Percentiles rank a stretch among this genome's conserved stretches.
Evolutionary conservation across 2,888 invertebrate genomes (phyloP).

Genomic region (Epinotia nisella): DNA sequence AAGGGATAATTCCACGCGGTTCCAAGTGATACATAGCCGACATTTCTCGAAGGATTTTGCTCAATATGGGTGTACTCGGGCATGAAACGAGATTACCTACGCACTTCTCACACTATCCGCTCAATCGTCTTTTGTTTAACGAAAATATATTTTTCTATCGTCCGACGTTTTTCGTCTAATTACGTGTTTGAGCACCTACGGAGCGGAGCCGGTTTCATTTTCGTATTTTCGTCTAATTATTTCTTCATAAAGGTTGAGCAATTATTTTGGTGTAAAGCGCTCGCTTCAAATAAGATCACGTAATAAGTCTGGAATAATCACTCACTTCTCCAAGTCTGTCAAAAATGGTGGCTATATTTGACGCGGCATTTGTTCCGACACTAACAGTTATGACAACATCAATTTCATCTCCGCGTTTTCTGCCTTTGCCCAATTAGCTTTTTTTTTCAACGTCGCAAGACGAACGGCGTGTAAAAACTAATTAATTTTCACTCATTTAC

Average conservation of each 20-base stretch:
- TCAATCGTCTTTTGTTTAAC: conserved; percentile 36
- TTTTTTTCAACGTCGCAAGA: conserved; percentile 62
- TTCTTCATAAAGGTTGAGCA: conserved; percentile 1
- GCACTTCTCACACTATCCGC: conserved; percentile 44
- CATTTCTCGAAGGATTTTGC: conserved; percentile 42
- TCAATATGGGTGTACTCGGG: conserved; percentile 47
- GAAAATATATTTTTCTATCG: conserved; percentile 24
- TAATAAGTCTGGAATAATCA: background rate
- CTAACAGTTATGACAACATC: conserved; percentile 53
- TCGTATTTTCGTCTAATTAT: conserved; percentile 6
- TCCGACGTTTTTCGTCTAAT: conserved; percentile 16
- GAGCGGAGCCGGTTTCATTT: background rate
- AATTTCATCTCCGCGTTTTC: conserved; percentile 60
- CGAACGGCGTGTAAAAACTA: conserved; percentile 62
- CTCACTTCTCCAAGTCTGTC: background rate
- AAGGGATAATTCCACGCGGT: conserved; percentile 45
- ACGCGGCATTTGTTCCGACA: conserved; percentile 27
- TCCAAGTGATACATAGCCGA: conserved; percentile 47
- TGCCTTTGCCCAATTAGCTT: conserved; percentile 65
- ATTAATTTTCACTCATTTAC: conserved; percentile 76
- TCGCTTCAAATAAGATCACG: background rate
- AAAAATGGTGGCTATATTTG: conserved; percentile 7
- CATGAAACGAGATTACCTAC: conserved; percentile 56
- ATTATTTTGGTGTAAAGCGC: conserved; percentile 3
- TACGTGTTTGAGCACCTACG: conserved; percentile 18